These are phyloP conservation scores for Drosophila mulleri DNA, from an alignment of 2,888 invertebrate species.

Conservation along the genomic window DNA sequence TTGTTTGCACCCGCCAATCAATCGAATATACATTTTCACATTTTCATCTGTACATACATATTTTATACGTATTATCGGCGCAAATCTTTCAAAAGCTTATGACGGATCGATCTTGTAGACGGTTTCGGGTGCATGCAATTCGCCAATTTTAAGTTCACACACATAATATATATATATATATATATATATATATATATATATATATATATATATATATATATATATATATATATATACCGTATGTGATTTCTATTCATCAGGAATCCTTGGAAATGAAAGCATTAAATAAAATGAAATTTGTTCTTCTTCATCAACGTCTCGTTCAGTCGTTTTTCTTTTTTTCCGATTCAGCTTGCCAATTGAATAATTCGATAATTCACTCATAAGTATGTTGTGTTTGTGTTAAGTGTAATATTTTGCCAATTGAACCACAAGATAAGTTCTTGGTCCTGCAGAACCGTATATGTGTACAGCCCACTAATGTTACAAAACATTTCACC, in stretches of 20 bases:
- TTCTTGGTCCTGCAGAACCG: background rate
- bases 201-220: conserved; percentile 28
- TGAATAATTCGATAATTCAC: conserved; percentile 17
- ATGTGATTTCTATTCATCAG: conserved; percentile 22
- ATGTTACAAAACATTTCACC: background rate
- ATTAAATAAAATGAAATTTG: conserved; percentile 55
- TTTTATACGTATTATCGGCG: background rate
- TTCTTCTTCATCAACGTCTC: conserved; percentile 13
- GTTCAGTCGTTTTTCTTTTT: background rate
- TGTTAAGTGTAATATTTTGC: conserved; percentile 42
- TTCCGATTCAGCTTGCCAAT: conserved; percentile 43
- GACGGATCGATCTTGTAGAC: conserved; percentile 81
- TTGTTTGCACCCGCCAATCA: conserved; percentile 10
- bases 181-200: conserved; percentile 19
- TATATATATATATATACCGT: conserved; percentile 28
- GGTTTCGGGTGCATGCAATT: conserved; percentile 83
- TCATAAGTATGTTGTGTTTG: conserved; percentile 23
- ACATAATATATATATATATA: conserved; percentile 1
- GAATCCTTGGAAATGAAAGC: conserved; percentile 55
- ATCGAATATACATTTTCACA: background rate
- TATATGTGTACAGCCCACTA: background rate
- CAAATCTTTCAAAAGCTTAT: conserved; percentile 57
- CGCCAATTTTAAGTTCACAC: conserved; percentile 64
- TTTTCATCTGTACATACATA: too few relatives aligned
- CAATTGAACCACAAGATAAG: conserved; percentile 28